These are phyloP conservation scores for Marisa cornuarietis DNA, from an alignment of 1,140 invertebrate genomes.

Conservation along the genomic window DNA sequence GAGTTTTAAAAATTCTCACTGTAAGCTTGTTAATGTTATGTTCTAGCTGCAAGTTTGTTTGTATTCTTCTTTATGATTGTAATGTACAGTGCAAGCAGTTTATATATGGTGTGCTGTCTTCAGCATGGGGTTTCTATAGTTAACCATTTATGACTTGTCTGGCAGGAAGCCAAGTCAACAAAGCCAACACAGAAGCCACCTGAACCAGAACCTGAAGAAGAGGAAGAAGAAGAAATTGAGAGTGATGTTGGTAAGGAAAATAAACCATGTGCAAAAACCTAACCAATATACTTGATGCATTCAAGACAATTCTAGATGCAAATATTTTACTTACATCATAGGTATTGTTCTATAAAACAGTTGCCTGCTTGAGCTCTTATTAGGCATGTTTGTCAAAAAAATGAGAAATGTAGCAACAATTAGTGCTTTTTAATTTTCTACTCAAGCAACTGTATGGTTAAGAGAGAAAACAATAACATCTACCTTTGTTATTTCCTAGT, in stretches of 20 bases:
- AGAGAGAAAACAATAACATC: not conserved
- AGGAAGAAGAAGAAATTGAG: conserved; percentile 56
- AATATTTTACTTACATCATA: not conserved
- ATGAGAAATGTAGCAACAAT: not conserved
- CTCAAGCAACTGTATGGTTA: not conserved
- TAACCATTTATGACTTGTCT: not conserved
- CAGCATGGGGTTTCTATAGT: no score
- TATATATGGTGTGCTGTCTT: no score
- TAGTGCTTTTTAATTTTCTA: not conserved
- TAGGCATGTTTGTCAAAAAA: not conserved
- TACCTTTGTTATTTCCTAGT: no score
- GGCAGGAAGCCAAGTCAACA: not conserved
- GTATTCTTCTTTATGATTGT: not conserved
- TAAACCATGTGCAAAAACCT: not conserved
- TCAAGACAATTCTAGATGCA: no score
- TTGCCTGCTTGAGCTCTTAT: not conserved
- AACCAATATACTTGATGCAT: no score
- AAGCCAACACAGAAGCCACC: conserved; percentile 3
- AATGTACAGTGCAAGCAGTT: no score
- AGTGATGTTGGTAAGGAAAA: conserved; percentile 54
- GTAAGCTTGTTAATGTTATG: not conserved
- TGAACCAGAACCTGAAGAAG: conserved; percentile 42
- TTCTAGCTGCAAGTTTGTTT: not conserved
- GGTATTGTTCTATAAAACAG: not conserved
- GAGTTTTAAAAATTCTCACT: no score